phyloP scores from a whole-genome alignment of 2,113 vertebrate genomes.

The Phylloscopus whistleri region DNA sequence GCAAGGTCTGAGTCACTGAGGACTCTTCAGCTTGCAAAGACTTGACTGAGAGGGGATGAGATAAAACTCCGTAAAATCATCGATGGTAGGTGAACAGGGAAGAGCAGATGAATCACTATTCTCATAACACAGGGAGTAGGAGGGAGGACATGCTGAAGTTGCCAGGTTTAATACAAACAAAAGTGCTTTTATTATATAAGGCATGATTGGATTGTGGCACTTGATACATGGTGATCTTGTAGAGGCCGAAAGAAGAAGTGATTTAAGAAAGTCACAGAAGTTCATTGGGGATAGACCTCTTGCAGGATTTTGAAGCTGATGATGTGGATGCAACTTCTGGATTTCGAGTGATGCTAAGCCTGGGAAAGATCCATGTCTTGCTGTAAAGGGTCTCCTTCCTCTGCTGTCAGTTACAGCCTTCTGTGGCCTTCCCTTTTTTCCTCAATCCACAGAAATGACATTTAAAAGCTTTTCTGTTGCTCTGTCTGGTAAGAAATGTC shows the following conservation, averaged over 20 bases:
- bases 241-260: neutral
- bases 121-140: neutral
- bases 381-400: neutral
- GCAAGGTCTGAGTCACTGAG: neutral
- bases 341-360: neutral
- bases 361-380: neutral
- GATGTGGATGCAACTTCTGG: neutral
- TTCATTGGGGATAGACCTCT: neutral
- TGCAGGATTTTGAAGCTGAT: neutral
- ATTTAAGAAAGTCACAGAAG: neutral
- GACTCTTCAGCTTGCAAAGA: neutral
- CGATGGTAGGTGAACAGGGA: neutral
- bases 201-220: neutral
- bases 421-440: neutral
- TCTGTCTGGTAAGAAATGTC: neutral
- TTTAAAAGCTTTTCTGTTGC: neutral
- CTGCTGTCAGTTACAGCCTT: neutral
- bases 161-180: neutral
- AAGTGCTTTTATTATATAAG: neutral
- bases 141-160: neutral
- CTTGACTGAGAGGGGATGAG: neutral
- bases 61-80: neutral
- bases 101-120: neutral
- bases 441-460: neutral
- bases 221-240: neutral